Base-by-base conservation (phyloP, 2,113 vertebrate genomes). In the Rallus limicola region DNA sequence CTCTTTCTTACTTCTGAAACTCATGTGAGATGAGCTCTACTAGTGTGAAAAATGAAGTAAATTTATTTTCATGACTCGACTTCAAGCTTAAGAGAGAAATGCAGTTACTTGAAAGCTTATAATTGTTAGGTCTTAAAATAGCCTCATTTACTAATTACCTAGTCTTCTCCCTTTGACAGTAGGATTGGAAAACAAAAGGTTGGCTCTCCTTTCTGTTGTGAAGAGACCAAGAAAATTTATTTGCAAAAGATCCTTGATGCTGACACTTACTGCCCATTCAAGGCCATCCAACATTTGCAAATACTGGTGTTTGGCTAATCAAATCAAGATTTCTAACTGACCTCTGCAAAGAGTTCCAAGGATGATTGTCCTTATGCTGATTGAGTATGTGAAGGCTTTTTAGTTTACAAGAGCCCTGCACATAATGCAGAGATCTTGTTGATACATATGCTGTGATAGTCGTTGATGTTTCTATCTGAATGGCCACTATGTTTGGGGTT, bases 371-470 rank as follows among this genome's bases (percentile, higher is more conserved):
- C 16, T 48, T 70, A 46, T 4, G 12, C 23, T 59, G 5, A 58
- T 33, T 16, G 19, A 40, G 71, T 6, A 1, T 7, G 8, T 15
- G 12, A 76, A 82, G 14, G 2, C 4, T 36, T 16, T 87, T 78
- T 21, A 20, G 5, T 14, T 52, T 82, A 40, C 13, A 44, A 8
- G 3, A 77, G 7, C 5, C 12, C 58, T 46, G 8, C 2, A 31
- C 7, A 25, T 15, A 50, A 2, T 82, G 26, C 33, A 55, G 20
- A 70, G 11, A 53, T 24, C 25, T 68, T 60, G 19, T 12, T n/a
- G 34, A 10, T 11, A 46, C 0, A 3, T 72, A 23, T 5, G 33
- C 21, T 11, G 5, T 2, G 0, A 42, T 85, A 72, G 1, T 2
- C 3, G 2, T 10, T 62, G 42, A 44, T 26, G 3, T 33, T 88